Percentiles rank a stretch among this genome's conserved stretches.
Conservation (phyloP, 2,113 vertebrate species). For the Caranx ignobilis region DNA sequence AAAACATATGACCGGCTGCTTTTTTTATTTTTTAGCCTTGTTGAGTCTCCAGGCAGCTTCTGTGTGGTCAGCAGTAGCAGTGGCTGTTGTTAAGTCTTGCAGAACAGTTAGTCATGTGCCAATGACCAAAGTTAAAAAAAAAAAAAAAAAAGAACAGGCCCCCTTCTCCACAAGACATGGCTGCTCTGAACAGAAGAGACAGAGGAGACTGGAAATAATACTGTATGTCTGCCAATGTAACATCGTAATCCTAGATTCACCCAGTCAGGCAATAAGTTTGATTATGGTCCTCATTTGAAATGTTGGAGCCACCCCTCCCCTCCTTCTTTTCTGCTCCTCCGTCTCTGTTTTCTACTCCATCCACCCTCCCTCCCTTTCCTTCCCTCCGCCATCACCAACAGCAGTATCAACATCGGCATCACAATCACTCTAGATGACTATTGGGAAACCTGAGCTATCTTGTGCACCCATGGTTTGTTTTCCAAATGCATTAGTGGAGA, state of each 20-base stretch:
- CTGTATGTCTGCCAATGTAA: constrained; percentile 61
- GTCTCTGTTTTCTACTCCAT: constrained; percentile 20
- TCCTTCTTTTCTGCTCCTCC: constrained; percentile 24
- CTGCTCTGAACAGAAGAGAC: constrained; percentile 61
- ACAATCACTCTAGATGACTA: constrained; percentile 63
- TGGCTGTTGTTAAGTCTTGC: constrained; percentile 36
- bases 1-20: constrained; percentile 45
- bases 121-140: constrained; percentile 47
- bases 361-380: constrained; percentile 9
- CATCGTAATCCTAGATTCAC: constrained; percentile 70
- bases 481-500: constrained; percentile 58
- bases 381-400: constrained; percentile 41
- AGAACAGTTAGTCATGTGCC: constrained; percentile 45
- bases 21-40: constrained; percentile 18
- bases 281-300: constrained; percentile 81
- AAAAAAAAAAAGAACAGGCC: not conserved
- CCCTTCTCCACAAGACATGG: constrained; percentile 41
- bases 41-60: constrained; percentile 9
- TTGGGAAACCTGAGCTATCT: constrained; percentile 70
- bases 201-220: constrained; percentile 60
- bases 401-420: constrained; percentile 66
- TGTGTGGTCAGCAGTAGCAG: constrained; percentile 18
- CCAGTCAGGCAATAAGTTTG: constrained; percentile 81
- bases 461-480: constrained; percentile 63
- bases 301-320: constrained; percentile 53